A percentile compares a stretch with the other conserved stretches of the same genome.
Conservation (phyloP, 2,888 invertebrate species). For the Amphipyra tragopoginis region DNA sequence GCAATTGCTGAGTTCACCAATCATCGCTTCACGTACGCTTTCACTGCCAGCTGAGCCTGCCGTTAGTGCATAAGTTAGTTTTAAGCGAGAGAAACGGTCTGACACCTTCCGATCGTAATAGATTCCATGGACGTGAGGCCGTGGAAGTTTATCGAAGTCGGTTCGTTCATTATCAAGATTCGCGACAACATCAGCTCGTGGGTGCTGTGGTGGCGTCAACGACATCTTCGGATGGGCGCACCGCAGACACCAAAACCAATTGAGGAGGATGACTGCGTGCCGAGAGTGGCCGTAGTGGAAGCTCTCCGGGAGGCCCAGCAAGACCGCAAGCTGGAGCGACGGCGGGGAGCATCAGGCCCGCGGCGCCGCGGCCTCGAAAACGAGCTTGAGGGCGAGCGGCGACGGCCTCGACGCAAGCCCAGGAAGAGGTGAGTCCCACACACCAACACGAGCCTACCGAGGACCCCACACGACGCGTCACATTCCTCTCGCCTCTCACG, state of each 20-base stretch:
- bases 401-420: slow-evolving; percentile 77
- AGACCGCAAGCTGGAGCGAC: slow-evolving; percentile 80
- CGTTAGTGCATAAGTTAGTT: slow-evolving; percentile 73
- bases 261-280: slow-evolving; percentile 82
- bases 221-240: slow-evolving; percentile 88
- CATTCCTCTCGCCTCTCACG: background rate
- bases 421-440: slow-evolving; percentile 73
- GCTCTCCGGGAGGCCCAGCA: slow-evolving; percentile 69
- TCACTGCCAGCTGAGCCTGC: slow-evolving; percentile 78
- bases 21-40: slow-evolving; percentile 77
- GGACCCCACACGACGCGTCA: background rate
- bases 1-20: slow-evolving; percentile 70
- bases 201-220: slow-evolving; percentile 88
- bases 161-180: slow-evolving; percentile 79
- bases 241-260: slow-evolving; percentile 86
- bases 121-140: slow-evolving; percentile 63
- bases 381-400: slow-evolving; percentile 81
- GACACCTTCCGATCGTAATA: slow-evolving; percentile 26
- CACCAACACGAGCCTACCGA: background rate
- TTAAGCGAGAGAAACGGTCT: slow-evolving; percentile 55
- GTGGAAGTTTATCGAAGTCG: slow-evolving; percentile 60
- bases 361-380: slow-evolving; percentile 80
- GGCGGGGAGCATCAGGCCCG: slow-evolving; percentile 72
- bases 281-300: slow-evolving; percentile 78
- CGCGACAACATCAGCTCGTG: slow-evolving; percentile 87